Percentiles rank a stretch among this genome's conserved stretches.
phyloP scores from a whole-genome alignment of 2,888 invertebrate species.

The Acanthosepion esculentum region DNA sequence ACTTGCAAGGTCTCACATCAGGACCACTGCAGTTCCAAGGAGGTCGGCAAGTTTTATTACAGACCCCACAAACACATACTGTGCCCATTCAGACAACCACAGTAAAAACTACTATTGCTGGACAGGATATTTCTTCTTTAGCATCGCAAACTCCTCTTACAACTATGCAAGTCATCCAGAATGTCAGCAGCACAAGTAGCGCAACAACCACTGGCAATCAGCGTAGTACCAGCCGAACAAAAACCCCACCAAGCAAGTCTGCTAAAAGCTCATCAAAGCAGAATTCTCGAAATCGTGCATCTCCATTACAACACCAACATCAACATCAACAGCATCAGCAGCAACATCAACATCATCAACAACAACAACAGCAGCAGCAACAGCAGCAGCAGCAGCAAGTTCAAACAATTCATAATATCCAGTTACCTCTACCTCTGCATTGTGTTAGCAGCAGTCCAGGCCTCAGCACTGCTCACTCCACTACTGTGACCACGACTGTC shows the following conservation, averaged over 20 bases:
- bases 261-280: constrained; percentile 37
- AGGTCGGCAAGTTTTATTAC: constrained; percentile 42
- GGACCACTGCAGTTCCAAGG: constrained; percentile 35
- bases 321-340: not conserved
- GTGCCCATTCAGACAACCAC: constrained; percentile 48
- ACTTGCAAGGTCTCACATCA: constrained; percentile 57
- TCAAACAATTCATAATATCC: constrained; percentile 48
- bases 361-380: constrained; percentile 52
- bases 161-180: constrained; percentile 44
- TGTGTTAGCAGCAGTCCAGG: constrained; percentile 50
- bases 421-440: constrained; percentile 50
- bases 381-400: constrained; percentile 52
- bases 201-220: constrained; percentile 46
- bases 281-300: constrained; percentile 47
- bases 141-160: constrained; percentile 47
- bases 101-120: constrained; percentile 35
- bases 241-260: constrained; percentile 44
- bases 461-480: constrained; percentile 54
- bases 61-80: constrained; percentile 39
- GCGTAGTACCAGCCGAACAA: constrained; percentile 39
- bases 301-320: constrained; percentile 36
- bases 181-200: constrained; percentile 36
- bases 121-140: constrained; percentile 53
- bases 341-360: constrained; percentile 52
- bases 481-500: constrained; percentile 61